Base-by-base conservation (phyloP, 2,888 invertebrate genomes). In the Schrankia costaestrigalis region DNA sequence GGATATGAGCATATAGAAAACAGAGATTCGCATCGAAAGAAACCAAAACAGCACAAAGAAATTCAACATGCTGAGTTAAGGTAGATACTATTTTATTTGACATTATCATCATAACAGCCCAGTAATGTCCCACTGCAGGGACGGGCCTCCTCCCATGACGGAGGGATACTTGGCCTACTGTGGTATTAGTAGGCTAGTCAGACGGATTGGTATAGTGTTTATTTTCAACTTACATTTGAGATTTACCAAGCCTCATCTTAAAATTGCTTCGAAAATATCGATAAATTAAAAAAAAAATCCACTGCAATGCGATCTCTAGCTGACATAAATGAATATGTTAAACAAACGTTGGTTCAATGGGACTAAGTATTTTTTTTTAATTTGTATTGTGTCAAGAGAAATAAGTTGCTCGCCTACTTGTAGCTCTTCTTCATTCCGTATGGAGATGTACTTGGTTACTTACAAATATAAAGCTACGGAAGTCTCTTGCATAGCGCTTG, bases 61-160 rank as follows among this genome's bases (percentile, higher is more conserved):
- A 58, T 52, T 15, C 60, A 71, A 9, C 71, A 78, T 15, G 80
- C 75, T 31, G 80, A 82, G 44, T 41, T 84, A 21, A 84, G 67
- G 84, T 84, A 54, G 62, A 70, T 29, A 12, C 11, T 2, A n/a
- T 11, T 6, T n/a, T n/a, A n/a, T n/a, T n/a, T n/a, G n/a, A n/a
- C n/a, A n/a, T n/a, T n/a, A n/a, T n/a, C n/a, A n/a, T n/a, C n/a
- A n/a, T n/a, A n/a, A n/a, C n/a, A n/a, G n/a, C n/a, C n/a, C n/a
- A n/a, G n/a, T n/a, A n/a, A n/a, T n/a, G n/a, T n/a, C n/a, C n/a
- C n/a, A n/a, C n/a, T n/a, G n/a, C n/a, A n/a, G n/a, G n/a, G n/a
- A n/a, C n/a, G n/a, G n/a, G n/a, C n/a, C n/a, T n/a, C n/a, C n/a
- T n/a, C n/a, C n/a, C n/a, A n/a, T n/a, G n/a, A n/a, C n/a, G n/a